Base-by-base conservation (phyloP, 2,888 invertebrate genomes). In the Phragmatobia fuliginosa region DNA sequence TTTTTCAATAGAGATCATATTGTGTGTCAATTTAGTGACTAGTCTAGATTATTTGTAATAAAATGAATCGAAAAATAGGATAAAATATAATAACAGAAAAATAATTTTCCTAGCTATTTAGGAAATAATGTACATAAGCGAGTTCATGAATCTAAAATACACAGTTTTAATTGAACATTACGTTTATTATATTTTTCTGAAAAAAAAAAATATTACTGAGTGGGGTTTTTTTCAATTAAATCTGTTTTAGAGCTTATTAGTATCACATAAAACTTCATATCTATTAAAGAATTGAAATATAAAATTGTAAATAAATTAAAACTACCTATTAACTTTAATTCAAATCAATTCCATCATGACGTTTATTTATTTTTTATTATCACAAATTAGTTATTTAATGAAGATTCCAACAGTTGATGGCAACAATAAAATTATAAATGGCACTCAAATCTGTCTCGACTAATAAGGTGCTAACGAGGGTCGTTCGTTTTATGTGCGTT, bases 381-480 rank as follows among this genome's bases (percentile, higher is more conserved):
- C 78, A 79, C 80, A 85, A 86, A 86, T 86, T 85, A 83, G 83
- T 84, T 84, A 85, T 88, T 87, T 85, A 83, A 81, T 81, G 79
- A 84, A 84, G 83, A 83, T 85, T 87, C 84, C 79, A 80, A 84
- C 84, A 87, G 85, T 87, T 91, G 87, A 90, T 88, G 88, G 78
- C 85, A 84, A 86, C 85, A 86, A 90, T 92, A 90, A 91, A 91
- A 87, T 90, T 90, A 90, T 87, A 83, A 89, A 90, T 89, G 88
- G 85, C 88, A 90, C 87, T 91, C 87, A 90, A 92, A 92, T 92
- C 88, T 90, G 92, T 91, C 88, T 85, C 78, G 87, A 89, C 90
- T 92, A 92, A 94, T 92, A 92, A 92, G 89, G 91, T 91, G 92
- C 87, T 92, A 93, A 94, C 91, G 91, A 92, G 92, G 91, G 93